Evolutionary conservation across 2,797 vertebrate genomes (phyloP).

Genomic region (Phoxinus dragarum): DNA sequence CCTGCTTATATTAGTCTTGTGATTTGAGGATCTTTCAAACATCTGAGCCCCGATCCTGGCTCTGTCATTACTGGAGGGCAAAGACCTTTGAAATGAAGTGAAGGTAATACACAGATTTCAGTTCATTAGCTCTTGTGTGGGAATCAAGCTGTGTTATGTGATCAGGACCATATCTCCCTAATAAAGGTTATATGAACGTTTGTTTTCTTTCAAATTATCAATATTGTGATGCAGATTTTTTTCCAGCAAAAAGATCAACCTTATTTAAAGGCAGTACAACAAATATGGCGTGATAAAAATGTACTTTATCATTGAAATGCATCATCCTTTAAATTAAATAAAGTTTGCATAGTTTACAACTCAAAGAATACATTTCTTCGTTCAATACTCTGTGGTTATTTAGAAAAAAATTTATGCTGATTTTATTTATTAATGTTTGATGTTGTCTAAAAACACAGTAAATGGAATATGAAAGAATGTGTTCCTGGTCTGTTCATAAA

Average conservation of each 20-base stretch:
- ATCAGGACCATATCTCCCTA: conserved; percentile 67
- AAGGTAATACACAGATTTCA: conserved; percentile 53
- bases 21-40: background rate
- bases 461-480: background rate
- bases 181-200: conserved; percentile 65
- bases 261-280: background rate
- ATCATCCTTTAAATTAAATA: background rate
- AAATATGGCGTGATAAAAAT: background rate
- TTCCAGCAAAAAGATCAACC: background rate
- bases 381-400: background rate
- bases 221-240: no score
- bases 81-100: background rate
- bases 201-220: conserved; percentile 55
- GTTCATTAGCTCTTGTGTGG: conserved; percentile 73
- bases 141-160: conserved; percentile 68
- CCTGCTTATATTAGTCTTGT: background rate
- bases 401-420: background rate
- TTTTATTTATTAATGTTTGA: background rate
- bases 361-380: background rate
- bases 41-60: conserved; percentile 25
- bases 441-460: background rate
- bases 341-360: background rate
- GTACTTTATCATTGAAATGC: background rate
- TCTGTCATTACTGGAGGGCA: background rate
- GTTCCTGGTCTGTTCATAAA: background rate